Conservation (phyloP, 2,113 vertebrate species). For the Aspiorhynchus laticeps region DNA sequence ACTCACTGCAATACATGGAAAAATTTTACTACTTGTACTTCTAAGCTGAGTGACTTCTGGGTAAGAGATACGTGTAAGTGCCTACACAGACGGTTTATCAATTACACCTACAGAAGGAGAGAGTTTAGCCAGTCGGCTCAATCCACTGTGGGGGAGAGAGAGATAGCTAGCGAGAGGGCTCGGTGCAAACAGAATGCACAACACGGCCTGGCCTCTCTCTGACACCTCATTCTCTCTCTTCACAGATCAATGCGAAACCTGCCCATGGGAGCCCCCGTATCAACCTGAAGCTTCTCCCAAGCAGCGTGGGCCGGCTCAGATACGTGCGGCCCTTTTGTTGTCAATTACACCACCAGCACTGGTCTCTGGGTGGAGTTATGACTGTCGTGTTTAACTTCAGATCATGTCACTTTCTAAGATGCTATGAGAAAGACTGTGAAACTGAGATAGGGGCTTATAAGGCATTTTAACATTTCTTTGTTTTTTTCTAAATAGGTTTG, state of each 20-base stretch:
- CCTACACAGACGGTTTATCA: constrained; percentile 31
- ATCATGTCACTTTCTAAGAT: background rate
- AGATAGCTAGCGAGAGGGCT: constrained; percentile 27
- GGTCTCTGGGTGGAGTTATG: background rate
- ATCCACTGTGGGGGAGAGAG: constrained; percentile 38
- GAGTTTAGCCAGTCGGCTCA: constrained; percentile 33
- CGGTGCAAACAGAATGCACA: constrained; percentile 23
- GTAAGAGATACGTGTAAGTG: background rate
- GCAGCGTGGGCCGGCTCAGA: constrained; percentile 31
- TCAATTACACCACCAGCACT: constrained; percentile 37
- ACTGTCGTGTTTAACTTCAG: constrained; percentile 19
- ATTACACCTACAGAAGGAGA: constrained; percentile 30
- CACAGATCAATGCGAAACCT: constrained; percentile 28
- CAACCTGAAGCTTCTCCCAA: constrained; percentile 22
- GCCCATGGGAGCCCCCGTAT: constrained; percentile 25
- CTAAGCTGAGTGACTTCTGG: constrained; percentile 20
- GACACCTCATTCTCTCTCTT: constrained; percentile 36
- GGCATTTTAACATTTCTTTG: background rate
- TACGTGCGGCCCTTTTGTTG: constrained; percentile 28
- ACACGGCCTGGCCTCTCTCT: background rate
- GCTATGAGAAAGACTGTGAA: background rate
- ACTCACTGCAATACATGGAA: background rate
- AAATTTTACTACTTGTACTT: background rate
- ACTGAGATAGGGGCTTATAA: background rate
- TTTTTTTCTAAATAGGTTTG: background rate